Conservation (phyloP, 2,888 invertebrate genomes). For the Parthenolecanium corni region DNA sequence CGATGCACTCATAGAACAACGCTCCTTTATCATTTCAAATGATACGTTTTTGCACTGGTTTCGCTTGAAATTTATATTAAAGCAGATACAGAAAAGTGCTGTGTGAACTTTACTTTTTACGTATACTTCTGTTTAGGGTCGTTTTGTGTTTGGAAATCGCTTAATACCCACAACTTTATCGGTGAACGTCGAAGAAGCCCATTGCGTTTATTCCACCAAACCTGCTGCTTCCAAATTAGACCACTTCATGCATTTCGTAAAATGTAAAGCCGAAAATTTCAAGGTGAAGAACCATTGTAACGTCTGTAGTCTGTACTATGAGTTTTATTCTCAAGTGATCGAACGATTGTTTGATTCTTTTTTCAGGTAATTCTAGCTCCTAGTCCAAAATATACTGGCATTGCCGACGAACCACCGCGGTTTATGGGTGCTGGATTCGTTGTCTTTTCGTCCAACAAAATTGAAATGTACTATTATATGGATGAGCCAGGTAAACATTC, state of each 20-base stretch:
- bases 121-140: slow-evolving; percentile 47
- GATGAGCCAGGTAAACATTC: slow-evolving; percentile 68
- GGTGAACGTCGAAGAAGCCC: slow-evolving; percentile 84
- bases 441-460: slow-evolving; percentile 85
- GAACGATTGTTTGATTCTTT: slow-evolving; percentile 10
- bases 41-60: background rate
- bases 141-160: slow-evolving; percentile 89
- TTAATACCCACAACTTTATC: slow-evolving; percentile 86
- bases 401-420: slow-evolving; percentile 86
- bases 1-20: no score
- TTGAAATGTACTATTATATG: slow-evolving; percentile 93
- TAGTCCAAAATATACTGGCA: slow-evolving; percentile 85
- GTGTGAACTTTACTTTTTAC: background rate
- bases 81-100: background rate
- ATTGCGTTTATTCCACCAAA: slow-evolving; percentile 88
- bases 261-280: slow-evolving; percentile 88
- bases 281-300: slow-evolving; percentile 42
- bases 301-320: background rate
- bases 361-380: slow-evolving; percentile 76
- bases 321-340: slow-evolving; percentile 10
- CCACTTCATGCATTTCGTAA: slow-evolving; percentile 89
- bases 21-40: no score
- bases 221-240: slow-evolving; percentile 87
- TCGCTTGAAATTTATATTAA: background rate
- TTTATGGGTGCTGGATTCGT: slow-evolving; percentile 99